These are phyloP conservation scores for Lutjanus erythropterus DNA, from an alignment of 2,113 vertebrate genomes.

Conservation along the genomic window DNA sequence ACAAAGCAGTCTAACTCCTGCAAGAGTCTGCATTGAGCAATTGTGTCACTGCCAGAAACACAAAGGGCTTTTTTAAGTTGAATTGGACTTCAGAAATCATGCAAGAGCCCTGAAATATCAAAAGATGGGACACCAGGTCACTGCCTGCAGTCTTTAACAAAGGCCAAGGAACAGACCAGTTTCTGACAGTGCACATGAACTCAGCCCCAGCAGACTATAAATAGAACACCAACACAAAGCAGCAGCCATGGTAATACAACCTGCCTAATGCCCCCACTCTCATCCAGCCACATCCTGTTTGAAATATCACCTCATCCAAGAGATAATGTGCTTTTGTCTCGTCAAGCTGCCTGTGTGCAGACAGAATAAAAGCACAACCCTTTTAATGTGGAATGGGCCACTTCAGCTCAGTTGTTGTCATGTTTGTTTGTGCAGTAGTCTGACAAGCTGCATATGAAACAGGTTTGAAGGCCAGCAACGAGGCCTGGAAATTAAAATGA, in stretches of 20 bases:
- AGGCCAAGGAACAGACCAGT: neutral
- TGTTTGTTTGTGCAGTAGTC: neutral
- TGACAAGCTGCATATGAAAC: constrained; percentile 12
- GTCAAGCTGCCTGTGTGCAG: constrained; percentile 11
- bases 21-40: too few relatives aligned
- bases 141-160: neutral
- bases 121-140: neutral
- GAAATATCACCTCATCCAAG: constrained; percentile 30
- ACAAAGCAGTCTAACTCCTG: too few relatives aligned
- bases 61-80: too few relatives aligned
- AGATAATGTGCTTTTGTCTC: constrained; percentile 19
- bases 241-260: constrained; percentile 40
- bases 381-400: constrained; percentile 1
- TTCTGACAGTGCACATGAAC: constrained; percentile 25
- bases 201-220: constrained; percentile 18
- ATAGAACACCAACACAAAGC: constrained; percentile 30
- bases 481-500: neutral
- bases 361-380: neutral
- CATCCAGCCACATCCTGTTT: constrained; percentile 33
- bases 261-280: constrained; percentile 24
- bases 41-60: too few relatives aligned
- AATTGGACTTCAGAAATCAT: too few relatives aligned
- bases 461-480: neutral
- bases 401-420: neutral
- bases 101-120: neutral